A percentile compares a stretch with the other conserved stretches of the same genome.
These are phyloP conservation scores for Sebastes itinus DNA, from an alignment of 2,797 vertebrate species.

Conservation along the genomic window DNA sequence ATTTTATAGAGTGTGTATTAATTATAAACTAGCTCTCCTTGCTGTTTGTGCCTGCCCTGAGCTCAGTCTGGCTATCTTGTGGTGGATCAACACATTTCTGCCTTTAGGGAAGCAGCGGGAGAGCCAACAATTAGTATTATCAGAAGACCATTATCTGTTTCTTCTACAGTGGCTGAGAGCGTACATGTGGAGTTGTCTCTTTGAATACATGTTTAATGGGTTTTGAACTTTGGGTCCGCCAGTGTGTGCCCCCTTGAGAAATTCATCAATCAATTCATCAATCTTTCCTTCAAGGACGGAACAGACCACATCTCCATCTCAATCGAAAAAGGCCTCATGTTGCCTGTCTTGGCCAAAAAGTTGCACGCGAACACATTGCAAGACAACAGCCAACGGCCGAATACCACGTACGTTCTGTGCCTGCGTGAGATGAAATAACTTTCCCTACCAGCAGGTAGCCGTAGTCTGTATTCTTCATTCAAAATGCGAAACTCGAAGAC, in stretches of 20 bases:
- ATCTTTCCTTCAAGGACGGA: constrained; percentile 43
- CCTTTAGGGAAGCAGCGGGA: constrained; percentile 54
- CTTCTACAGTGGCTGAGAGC: constrained; percentile 27
- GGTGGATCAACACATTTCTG: constrained; percentile 67
- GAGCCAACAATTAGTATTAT: constrained; percentile 66
- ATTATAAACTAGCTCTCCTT: constrained; percentile 71
- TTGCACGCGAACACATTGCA: background rate
- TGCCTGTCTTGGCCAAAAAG: background rate
- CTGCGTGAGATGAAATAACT: too few species aligned
- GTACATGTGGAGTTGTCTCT: constrained; percentile 35
- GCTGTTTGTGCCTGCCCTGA: constrained; percentile 55
- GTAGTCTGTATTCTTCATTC: too few species aligned
- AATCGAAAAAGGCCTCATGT: background rate
- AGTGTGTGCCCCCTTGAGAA: constrained; percentile 13
- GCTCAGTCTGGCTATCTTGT: constrained; percentile 53
- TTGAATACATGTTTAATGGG: constrained; percentile 48
- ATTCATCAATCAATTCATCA: constrained; percentile 57
- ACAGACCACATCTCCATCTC: constrained; percentile 10
- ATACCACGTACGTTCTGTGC: too few species aligned
- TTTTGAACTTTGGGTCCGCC: constrained; percentile 33
- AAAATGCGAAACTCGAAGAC: background rate
- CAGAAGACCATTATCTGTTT: constrained; percentile 58
- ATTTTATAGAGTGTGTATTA: constrained; percentile 76
- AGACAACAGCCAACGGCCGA: background rate
- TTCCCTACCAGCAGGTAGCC: rapidly evolving